Evolutionary conservation across 1,140 invertebrate genomes (phyloP), one percentile per base, ranked within the genome.

Genomic region (Melitaea cinxia): DNA sequence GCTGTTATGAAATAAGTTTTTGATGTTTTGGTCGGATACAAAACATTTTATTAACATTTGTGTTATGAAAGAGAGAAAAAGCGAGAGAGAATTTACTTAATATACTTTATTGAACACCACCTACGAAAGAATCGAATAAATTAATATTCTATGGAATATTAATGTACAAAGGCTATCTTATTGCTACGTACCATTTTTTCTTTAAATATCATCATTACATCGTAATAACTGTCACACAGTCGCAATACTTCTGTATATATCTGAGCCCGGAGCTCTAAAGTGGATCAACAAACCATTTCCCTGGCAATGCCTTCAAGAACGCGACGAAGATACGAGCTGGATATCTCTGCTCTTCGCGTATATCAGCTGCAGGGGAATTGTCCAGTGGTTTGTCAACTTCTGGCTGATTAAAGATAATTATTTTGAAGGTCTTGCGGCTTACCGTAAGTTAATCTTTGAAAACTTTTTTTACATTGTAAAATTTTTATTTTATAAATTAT

Each of bases 391-490:
- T 9, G 33, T 88, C 12, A 89, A 89, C 67, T 85, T 87, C 45
- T 89, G 87, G 87, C 65, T 87, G 1, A 66, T 89, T 4, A 83
- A 87, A 49, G 87, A 89, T 52, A 89, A 83, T 49, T 88, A 83
- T 55, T 77, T 68, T 15, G 73, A 78, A n/a, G 82, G 87, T 0
- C 47, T 79, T 4, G 55, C 54, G 0, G 19, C 47, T 12, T 78
- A 82, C 26, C 77, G 86, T 86, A 58, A 83, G 82, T 77, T 7
- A 35, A 1, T 37, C 2, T 12, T 28, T 4, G 26, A 12, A 33
- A 33, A 0, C 10, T 4, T 33, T 12, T 33, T 33, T 33, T 33
- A 33, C n/a, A 2, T n/a, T 3, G n/a, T 0, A 33, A 0, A 30
- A 30, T 33, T 12, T 0, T 12, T 7, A 33, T 33, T 7, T 12